These are phyloP conservation scores for Archilochus colubris DNA, from an alignment of 2,113 vertebrate genomes.

Conservation along the genomic window DNA sequence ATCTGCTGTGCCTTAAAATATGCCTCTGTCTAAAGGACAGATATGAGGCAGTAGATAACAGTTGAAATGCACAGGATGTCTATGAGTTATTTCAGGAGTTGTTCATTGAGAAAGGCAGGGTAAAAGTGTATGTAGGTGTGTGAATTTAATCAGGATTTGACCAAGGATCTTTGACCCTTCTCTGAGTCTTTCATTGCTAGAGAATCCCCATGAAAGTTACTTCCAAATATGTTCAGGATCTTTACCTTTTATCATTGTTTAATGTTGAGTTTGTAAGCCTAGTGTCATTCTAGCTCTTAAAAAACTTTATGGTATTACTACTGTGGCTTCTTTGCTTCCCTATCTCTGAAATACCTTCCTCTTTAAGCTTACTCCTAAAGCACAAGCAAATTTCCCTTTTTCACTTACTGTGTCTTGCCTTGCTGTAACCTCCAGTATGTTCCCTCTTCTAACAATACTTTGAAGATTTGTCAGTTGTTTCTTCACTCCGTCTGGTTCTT, in stretches of 20 bases:
- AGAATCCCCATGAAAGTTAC: background rate
- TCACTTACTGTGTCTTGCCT: background rate
- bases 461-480: background rate
- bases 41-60: background rate
- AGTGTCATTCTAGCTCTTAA: background rate
- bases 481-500: background rate
- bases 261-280: background rate
- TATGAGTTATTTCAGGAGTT: background rate
- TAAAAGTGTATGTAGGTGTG: background rate
- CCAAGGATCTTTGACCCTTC: background rate
- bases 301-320: background rate
- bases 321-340: background rate
- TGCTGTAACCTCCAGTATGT: background rate
- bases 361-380: background rate
- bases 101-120: background rate
- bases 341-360: background rate
- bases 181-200: background rate
- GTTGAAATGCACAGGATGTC: background rate
- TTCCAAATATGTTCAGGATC: background rate
- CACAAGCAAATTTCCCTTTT: background rate
- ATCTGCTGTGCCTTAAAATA: constrained; percentile 11
- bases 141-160: background rate
- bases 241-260: background rate
- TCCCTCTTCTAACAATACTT: background rate
- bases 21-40: background rate